Evolutionary conservation across 2,797 vertebrate species (phyloP).

Genomic region (Myotis daubentonii): DNA sequence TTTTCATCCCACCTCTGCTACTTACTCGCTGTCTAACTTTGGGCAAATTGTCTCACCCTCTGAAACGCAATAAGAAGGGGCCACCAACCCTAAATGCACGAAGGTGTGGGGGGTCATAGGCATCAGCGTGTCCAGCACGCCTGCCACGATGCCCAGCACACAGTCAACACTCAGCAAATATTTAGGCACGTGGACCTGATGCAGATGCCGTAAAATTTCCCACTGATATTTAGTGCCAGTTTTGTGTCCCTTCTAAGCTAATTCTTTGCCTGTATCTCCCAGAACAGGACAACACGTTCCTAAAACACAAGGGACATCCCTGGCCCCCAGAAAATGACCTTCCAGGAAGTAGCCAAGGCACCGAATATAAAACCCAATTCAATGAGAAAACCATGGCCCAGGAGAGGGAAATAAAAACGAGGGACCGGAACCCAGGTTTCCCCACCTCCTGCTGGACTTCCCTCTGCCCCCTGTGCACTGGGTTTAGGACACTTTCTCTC

Average conservation of each 20-base stretch:
- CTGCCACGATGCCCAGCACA: background rate
- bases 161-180: background rate
- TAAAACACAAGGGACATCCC: background rate
- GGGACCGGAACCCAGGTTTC: background rate
- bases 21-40: background rate
- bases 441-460: background rate
- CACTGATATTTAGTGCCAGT: background rate
- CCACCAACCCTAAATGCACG: background rate
- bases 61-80: background rate
- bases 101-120: background rate
- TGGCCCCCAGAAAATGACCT: background rate
- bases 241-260: background rate
- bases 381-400: background rate
- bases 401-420: background rate
- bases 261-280: background rate
- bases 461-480: accelerated
- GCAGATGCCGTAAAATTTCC: background rate
- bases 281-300: background rate
- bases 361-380: background rate
- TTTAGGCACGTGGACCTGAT: background rate
- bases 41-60: background rate
- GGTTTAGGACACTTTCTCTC: background rate
- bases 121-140: background rate
- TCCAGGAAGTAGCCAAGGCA: background rate
- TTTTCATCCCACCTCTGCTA: background rate